These are phyloP conservation scores for Varanus salvator DNA, from an alignment of 2,113 vertebrate species.

Conservation along the genomic window DNA sequence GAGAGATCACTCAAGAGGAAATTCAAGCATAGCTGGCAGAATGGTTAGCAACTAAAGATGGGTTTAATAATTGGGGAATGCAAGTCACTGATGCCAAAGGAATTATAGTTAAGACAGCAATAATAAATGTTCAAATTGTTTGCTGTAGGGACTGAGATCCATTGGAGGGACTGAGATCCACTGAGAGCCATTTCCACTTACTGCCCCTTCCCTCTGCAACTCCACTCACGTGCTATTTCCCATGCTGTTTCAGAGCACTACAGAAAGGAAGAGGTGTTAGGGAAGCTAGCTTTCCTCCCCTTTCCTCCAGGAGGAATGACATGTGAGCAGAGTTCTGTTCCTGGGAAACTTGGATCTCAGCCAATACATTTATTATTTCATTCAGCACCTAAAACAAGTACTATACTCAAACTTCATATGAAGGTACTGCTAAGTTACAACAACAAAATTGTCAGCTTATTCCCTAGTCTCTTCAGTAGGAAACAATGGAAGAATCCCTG, in stretches of 20 bases:
- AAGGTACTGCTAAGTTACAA: neutral
- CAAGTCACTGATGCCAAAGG: neutral
- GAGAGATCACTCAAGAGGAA: neutral
- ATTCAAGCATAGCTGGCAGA: neutral
- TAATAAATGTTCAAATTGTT: neutral
- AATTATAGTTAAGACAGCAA: neutral
- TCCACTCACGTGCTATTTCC: neutral
- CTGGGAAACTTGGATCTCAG: neutral
- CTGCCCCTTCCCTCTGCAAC: neutral
- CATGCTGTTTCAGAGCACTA: neutral
- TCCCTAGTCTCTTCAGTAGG: neutral
- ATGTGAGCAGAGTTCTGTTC: neutral
- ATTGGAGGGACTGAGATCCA: neutral
- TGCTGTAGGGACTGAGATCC: neutral
- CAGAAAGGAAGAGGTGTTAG: neutral
- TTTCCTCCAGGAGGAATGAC: neutral
- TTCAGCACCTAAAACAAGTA: neutral
- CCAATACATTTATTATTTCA: neutral
- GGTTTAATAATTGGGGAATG: neutral
- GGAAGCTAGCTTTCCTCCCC: neutral
- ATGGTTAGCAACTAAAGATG: neutral
- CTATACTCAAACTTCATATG: neutral
- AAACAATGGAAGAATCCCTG: neutral
- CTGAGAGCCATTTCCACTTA: neutral
- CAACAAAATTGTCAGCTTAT: too few species aligned